Evolutionary conservation across 2,888 invertebrate genomes (phyloP).

Genomic region (Drymonia ruficornis): DNA sequence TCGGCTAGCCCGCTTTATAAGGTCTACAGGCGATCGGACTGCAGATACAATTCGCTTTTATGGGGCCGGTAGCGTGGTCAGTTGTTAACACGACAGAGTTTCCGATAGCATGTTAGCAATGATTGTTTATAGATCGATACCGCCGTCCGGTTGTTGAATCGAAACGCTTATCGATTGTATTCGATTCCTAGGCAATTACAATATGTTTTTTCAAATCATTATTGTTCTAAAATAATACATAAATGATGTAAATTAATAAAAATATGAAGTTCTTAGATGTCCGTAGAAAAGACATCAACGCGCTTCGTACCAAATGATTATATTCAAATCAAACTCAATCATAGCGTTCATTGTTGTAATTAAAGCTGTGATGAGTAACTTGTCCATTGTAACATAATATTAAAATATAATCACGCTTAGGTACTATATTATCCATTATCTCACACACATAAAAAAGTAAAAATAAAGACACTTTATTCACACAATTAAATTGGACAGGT

Average conservation of each 20-base stretch:
- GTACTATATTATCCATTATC: too few relatives aligned
- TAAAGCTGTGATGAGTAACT: too few relatives aligned
- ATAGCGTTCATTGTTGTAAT: too few relatives aligned
- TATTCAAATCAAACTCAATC: too few relatives aligned
- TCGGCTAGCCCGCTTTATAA: slow-evolving; percentile 59
- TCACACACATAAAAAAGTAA: not conserved
- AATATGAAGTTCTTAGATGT: not conserved
- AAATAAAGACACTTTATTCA: not conserved
- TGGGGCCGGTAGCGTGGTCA: slow-evolving; percentile 66
- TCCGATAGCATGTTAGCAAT: slow-evolving; percentile 34
- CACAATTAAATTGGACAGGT: slow-evolving; percentile 8
- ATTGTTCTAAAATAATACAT: too few relatives aligned
- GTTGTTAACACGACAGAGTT: slow-evolving; percentile 43
- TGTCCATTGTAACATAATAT: too few relatives aligned
- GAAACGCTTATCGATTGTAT: slow-evolving; percentile 15
- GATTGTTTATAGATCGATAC: slow-evolving; percentile 32
- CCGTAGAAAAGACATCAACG: slow-evolving; percentile 44
- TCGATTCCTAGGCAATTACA: slow-evolving; percentile 4
- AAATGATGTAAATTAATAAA: too few relatives aligned
- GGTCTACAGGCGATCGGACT: slow-evolving; percentile 56
- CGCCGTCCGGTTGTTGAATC: slow-evolving; percentile 19
- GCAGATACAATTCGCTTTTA: slow-evolving; percentile 66
- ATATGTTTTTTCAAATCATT: too few relatives aligned
- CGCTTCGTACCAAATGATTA: slow-evolving; percentile 12
- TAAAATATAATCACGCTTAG: too few relatives aligned